Evolutionary conservation across 2,797 vertebrate genomes (phyloP), one percentile per base, ranked within the genome.

Genomic region (Psittacula derbiana): DNA sequence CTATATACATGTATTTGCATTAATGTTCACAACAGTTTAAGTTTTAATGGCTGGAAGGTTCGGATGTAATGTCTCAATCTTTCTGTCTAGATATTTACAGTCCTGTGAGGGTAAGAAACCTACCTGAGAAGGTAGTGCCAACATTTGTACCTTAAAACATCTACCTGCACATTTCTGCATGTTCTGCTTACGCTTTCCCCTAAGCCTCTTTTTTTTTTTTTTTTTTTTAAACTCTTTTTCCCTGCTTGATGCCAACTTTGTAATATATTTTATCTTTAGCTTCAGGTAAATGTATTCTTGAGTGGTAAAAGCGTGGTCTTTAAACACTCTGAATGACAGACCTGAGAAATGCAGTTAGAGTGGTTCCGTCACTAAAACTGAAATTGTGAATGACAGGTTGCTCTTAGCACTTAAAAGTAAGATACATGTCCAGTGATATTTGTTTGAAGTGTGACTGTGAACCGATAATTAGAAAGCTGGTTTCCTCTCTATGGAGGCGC

Each of bases 381-480:
- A 92, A 96, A 78, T 82, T 78, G 71, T 55, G 65, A 95, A 83
- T 70, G 84, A 84, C 64, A 79, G 27, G 61, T 74, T 91, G 67
- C 50, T 90, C 53, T 93, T 88, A 75, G 53, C 61, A 53, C 75
- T 70, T 88, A 60, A 88, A 87, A 82, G 38, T 61, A 90, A 80
- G 89, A 50, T 69, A 64, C 23, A 4, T n/a, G 73, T 86, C 86
- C 94, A 76, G 41, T 87, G 76, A 82, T 93, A 90, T 88, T 93
- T 80, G 80, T 55, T 89, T 82, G 53, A 94, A 85, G 31, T 76
- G 67, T 76, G 69, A 65, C 41, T 80, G 47, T 57, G 50, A 92
- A 73, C 67, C 61, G 52, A 65, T 70, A 80, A 90, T 79, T 80
- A 90, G 61, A 92, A 91, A 58, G 31, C 40, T 88, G 55, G 6